Conservation (phyloP, 1,140 invertebrate species). For the Pemphigus obesinymphae region DNA sequence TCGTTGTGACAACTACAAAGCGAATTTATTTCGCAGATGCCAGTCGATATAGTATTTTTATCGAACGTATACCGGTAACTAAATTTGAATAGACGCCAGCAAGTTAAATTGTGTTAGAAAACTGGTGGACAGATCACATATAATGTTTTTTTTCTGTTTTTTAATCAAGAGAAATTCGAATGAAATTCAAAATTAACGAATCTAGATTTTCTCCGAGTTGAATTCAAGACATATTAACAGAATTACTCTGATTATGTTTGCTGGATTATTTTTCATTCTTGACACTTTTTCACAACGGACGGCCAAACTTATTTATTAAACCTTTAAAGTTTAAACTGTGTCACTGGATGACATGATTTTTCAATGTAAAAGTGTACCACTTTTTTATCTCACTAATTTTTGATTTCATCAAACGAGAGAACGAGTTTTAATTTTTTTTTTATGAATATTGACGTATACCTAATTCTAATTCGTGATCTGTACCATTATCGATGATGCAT, state of each 20-base stretch:
- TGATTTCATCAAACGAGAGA: too few species aligned
- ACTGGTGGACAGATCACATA: neutral
- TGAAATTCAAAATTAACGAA: neutral
- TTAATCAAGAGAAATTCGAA: neutral
- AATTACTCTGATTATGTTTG: too few species aligned
- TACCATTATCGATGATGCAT: too few species aligned
- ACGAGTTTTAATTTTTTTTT: too few species aligned
- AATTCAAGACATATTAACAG: too few species aligned
- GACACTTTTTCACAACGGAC: neutral
- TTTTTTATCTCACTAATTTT: too few species aligned
- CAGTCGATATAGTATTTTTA: neutral
- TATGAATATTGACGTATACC: too few species aligned
- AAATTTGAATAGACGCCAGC: neutral
- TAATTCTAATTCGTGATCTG: too few species aligned
- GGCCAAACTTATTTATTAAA: neutral
- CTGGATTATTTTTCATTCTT: neutral
- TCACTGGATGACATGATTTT: too few species aligned
- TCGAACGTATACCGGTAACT: neutral
- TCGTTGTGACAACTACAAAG: neutral
- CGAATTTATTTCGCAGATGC: neutral
- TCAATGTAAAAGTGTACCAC: too few species aligned
- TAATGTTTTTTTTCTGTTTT: neutral
- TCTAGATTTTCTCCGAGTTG: too few species aligned
- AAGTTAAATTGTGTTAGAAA: neutral
- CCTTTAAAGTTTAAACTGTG: neutral